Percentiles rank a stretch among this genome's conserved stretches.
Evolutionary conservation across 2,113 vertebrate genomes (phyloP).

Genomic region (Vulpes lagopus): DNA sequence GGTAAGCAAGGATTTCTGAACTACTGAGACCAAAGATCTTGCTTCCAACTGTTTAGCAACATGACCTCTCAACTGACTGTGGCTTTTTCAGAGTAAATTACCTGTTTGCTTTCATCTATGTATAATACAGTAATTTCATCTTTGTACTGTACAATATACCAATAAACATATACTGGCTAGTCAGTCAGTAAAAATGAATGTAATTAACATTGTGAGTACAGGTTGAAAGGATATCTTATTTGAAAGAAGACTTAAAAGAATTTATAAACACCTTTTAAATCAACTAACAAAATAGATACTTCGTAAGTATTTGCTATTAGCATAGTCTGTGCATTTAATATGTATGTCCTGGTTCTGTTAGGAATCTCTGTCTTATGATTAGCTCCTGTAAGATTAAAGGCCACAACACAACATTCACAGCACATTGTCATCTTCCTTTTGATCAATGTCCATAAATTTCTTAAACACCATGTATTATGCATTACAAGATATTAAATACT

Average conservation of each 20-base stretch:
- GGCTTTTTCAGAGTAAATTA: slow-evolving; percentile 14
- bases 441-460: neutral
- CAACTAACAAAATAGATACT: neutral
- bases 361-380: neutral
- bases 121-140: neutral
- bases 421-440: neutral
- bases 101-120: neutral
- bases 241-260: slow-evolving; percentile 7
- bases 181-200: neutral
- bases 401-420: neutral
- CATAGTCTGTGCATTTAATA: neutral
- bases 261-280: slow-evolving; percentile 1
- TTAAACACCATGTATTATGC: neutral
- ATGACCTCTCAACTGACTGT: neutral
- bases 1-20: neutral
- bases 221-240: neutral
- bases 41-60: neutral
- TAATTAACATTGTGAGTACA: neutral
- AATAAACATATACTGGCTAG: neutral
- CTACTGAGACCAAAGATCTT: neutral
- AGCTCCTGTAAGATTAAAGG: neutral
- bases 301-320: neutral
- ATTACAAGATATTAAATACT: neutral
- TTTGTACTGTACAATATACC: neutral
- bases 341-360: neutral